Evolutionary conservation across 1,140 invertebrate genomes (phyloP), one percentile per base, ranked within the genome.

Genomic region (Panagrolaimus sp.): DNA sequence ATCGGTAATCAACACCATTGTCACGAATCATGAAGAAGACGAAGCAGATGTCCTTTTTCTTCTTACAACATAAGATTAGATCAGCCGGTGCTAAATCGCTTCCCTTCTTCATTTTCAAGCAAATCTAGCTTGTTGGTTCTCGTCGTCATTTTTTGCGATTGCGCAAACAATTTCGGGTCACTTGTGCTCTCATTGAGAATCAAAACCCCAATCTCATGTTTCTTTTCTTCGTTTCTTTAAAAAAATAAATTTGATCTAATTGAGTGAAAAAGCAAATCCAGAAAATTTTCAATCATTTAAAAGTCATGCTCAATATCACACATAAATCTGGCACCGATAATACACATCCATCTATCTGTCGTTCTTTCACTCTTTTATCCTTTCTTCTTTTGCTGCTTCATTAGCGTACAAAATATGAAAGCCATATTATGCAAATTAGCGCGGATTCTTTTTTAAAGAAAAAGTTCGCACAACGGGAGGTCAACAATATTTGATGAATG

Each of bases 401-500:
- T 57, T 16, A 25, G 51, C 13, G 13, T 57, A 51, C 20, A 27
- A 57, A 57, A 16, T 11, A 57, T 14, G n/a, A 57, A 27, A 27
- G 51, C 51, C 51, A 57, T 57, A 57, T 57, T 57, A 57, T 57
- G 51, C 51, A 57, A 57, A 57, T 57, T 57, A 57, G 51, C 9
- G 20, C 20, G 51, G 51, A 57, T 57, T 16, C 7, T 38, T 7
- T 38, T 38, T 38, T 38, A 16, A 57, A 57, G 20, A 27, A 5
- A 57, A 57, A 57, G 51, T 57, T 57, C 13, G 51, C 51, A 25
- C 51, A 27, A 57, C 51, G 51, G 51, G 51, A 25, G 51, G 51
- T 11, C 51, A 27, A 11, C 51, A 16, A 38, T 38, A 38, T 38
- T 38, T 38, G 31, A 38, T 38, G 31, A 38, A 38, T 38, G 31